Conservation (phyloP, 2,797 vertebrate genomes). For the Notolepis coatsorum region DNA sequence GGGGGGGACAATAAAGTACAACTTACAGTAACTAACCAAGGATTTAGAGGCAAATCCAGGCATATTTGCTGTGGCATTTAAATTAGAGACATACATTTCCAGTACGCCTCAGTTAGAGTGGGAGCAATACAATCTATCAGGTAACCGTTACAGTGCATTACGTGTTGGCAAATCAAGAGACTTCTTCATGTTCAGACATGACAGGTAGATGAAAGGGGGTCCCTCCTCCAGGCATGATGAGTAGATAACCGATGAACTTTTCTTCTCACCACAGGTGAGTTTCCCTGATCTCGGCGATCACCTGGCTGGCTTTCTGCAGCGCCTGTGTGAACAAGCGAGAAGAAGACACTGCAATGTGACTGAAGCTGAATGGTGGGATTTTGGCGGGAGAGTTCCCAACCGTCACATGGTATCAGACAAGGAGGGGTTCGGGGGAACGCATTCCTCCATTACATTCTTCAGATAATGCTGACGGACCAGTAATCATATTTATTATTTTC, state of each 20-base stretch:
- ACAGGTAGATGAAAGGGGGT: constrained; percentile 29
- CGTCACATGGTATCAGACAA: too few species aligned
- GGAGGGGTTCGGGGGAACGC: too few species aligned
- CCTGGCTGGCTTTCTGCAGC: constrained; percentile 94
- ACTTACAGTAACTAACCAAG: constrained; percentile 15
- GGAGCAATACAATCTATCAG: constrained; percentile 40
- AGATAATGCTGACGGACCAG: too few species aligned
- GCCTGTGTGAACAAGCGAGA: constrained; percentile 78
- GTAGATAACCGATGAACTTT: constrained; percentile 9
- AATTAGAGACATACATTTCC: constrained; percentile 29
- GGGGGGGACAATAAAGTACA: too few species aligned
- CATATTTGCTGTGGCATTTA: constrained; percentile 19
- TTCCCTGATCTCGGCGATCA: constrained; percentile 97
- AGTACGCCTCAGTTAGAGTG: constrained; percentile 22
- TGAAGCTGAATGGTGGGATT: too few species aligned
- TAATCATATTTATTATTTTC: too few species aligned
- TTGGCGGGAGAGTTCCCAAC: too few species aligned
- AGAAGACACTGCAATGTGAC: not conserved
- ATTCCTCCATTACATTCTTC: too few species aligned
- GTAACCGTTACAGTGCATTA: constrained; percentile 77
- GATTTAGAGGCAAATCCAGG: constrained; percentile 24
- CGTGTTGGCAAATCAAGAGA: constrained; percentile 64
- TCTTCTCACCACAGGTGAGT: constrained; percentile 94
- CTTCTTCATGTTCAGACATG: constrained; percentile 39
- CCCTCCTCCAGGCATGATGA: constrained; percentile 18